A percentile compares a stretch with the other conserved stretches of the same genome.
These are phyloP conservation scores for Gallirallus australis DNA, from an alignment of 2,797 vertebrate species.

Conservation along the genomic window DNA sequence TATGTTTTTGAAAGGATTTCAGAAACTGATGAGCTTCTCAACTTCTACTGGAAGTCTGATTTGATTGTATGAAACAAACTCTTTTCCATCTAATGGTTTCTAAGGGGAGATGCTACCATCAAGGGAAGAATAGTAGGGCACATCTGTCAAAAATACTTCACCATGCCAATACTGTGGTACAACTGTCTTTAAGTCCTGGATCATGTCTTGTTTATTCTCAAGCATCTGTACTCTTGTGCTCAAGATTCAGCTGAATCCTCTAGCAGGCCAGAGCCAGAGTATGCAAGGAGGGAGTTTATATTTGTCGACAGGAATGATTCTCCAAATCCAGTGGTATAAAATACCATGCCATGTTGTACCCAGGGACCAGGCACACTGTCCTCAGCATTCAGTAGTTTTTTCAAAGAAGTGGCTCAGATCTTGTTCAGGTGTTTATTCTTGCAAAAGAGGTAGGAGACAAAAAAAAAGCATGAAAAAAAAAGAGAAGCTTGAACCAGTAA, in stretches of 20 bases:
- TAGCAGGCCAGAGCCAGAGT: neutral
- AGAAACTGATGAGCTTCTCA: neutral
- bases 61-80: neutral
- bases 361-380: neutral
- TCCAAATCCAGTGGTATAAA: neutral
- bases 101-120: neutral
- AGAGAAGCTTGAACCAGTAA: neutral
- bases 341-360: fast-evolving
- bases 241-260: neutral
- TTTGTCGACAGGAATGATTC: neutral
- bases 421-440: neutral
- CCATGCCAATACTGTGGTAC: neutral
- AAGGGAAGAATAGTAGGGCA: neutral
- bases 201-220: neutral
- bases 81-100: neutral
- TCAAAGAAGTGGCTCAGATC: neutral
- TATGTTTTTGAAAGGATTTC: neutral
- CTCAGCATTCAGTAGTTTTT: neutral
- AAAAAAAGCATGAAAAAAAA: neutral
- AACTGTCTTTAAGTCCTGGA: neutral
- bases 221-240: neutral
- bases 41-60: neutral
- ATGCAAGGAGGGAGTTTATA: neutral
- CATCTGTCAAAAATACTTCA: fast-evolving
- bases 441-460: neutral